Evolutionary conservation across 2,113 vertebrate species (phyloP), one percentile per base, ranked within the genome.

Genomic region (Menidia beryllina): DNA sequence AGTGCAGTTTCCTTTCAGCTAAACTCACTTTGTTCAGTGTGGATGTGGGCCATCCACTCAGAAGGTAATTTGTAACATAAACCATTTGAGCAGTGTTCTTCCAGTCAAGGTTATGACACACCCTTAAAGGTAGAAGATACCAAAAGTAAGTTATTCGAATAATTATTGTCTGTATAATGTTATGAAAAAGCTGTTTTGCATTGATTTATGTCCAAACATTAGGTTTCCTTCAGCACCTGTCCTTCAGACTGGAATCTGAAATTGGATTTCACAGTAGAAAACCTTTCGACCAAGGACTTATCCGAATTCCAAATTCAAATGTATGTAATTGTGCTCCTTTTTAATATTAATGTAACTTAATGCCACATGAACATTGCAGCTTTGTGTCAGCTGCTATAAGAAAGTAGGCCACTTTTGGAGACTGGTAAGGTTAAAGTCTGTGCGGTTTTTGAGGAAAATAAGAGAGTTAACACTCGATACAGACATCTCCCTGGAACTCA

Each of bases 361-460:
- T 63, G 72, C 62, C 60, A 17, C 26, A 19, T 84, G 77, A 80
- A 43, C 75, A 75, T 82, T 54, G 20, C 52, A 9, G 26, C 77
- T 82, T 83, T 39, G 48, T 77, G 75, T 81, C 81, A 69, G 54
- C 58, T 54, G 65, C 48, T 36, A n/a, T 27, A 4, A 58, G 48
- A 82, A 90, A 90, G 71, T 85, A 82, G 86, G 85, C 43, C 79
- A 63, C 67, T 83, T 73, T 59, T 80, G 55, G 54, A 63, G 69
- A 83, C 70, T 78, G 47, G 73, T 84, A 79, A 89, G 87, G 79
- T 85, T 89, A 90, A 93, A 89, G 82, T 84, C 86, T 85, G 54
- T 68, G 69, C 52, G 66, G 80, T 82, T 89, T 81, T 84, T 74
- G 63, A 3, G 34, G 86, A 77, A 84, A 89, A 86, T 84, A 86